Evolutionary conservation across 2,888 invertebrate species (phyloP), one percentile per base, ranked within the genome.

Genomic region (Penaeus monodon): DNA sequence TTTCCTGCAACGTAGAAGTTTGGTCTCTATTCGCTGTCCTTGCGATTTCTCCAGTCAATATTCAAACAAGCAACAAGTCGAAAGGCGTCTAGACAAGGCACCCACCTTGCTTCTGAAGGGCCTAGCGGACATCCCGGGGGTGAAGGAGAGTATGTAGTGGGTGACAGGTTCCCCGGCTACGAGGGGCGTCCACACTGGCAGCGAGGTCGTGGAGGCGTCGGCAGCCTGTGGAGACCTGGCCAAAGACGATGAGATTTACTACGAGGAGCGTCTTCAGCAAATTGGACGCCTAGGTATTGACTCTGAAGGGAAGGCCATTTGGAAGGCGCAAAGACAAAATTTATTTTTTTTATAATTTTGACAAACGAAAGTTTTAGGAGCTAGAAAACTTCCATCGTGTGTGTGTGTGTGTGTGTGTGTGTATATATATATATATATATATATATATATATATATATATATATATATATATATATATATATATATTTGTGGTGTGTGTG

Each of bases 81-180:
- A 1, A 77, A 49, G 44, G 24, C n/a, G 49, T 24, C 22, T 2
- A 49, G 24, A 27, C 22, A 14, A 0, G 24, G n/a, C 38, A 3
- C 49, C 84, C n/a, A 89, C 89, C 80, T 89, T 89, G 73, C 82
- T 76, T 29, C 84, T 88, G 81, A 84, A 89, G 20, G 85, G 89
- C 29, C 68, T 83, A 33, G 63, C 64, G 49, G 88, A 83, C 85
- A 88, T 89, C 14, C 83, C 77, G 24, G 89, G 89, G 27, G 66
- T 86, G 78, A 88, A 83, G 38, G 89, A 89, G n/a, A 89, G 73
- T 0, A 66, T 81, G 80, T 88, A 89, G 76, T 86, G 88, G n/a
- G 70, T 77, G 33, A 89, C 70, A 27, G 88, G 89, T 24, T 89
- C 82, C n/a, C 89, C 89, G 29, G 89, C 81, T 4, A 49, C 68